Evolutionary conservation across 2,797 vertebrate species (phyloP).

Genomic region (Hybognathus amarus): DNA sequence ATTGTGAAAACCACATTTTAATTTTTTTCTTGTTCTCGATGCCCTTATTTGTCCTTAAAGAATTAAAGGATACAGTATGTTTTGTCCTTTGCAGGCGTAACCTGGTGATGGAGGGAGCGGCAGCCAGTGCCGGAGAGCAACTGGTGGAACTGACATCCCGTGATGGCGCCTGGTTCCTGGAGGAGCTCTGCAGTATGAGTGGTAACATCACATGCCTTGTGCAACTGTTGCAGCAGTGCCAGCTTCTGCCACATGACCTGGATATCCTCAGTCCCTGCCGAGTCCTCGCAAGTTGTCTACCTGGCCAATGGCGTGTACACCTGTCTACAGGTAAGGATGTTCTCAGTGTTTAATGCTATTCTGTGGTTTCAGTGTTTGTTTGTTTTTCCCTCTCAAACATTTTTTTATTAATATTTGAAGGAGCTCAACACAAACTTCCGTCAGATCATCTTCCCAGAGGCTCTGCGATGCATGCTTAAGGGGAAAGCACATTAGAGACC

Average conservation of each 20-base stretch:
- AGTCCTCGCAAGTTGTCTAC: conserved; percentile 89
- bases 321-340: conserved; percentile 87
- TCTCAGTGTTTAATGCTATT: neutral
- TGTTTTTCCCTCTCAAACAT: no score
- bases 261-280: conserved; percentile 88
- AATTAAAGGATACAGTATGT: neutral
- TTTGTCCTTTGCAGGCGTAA: conserved; percentile 81
- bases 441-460: conserved; percentile 98
- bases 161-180: conserved; percentile 96
- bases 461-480: conserved; percentile 93
- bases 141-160: conserved; percentile 93
- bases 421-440: conserved; percentile 98
- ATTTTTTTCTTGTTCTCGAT: neutral
- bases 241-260: conserved; percentile 89
- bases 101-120: conserved; percentile 96
- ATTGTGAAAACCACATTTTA: neutral
- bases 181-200: conserved; percentile 97
- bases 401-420: conserved; percentile 67
- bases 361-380: neutral
- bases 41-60: neutral
- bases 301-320: conserved; percentile 94
- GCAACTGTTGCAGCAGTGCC: conserved; percentile 91
- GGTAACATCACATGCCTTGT: conserved; percentile 91
- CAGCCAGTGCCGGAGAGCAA: conserved; percentile 93
- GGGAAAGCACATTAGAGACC: conserved; percentile 91